A percentile compares a stretch with the other conserved stretches of the same genome.
Conservation (phyloP, 2,797 vertebrate species). For the Sebastes taczanowskii region DNA sequence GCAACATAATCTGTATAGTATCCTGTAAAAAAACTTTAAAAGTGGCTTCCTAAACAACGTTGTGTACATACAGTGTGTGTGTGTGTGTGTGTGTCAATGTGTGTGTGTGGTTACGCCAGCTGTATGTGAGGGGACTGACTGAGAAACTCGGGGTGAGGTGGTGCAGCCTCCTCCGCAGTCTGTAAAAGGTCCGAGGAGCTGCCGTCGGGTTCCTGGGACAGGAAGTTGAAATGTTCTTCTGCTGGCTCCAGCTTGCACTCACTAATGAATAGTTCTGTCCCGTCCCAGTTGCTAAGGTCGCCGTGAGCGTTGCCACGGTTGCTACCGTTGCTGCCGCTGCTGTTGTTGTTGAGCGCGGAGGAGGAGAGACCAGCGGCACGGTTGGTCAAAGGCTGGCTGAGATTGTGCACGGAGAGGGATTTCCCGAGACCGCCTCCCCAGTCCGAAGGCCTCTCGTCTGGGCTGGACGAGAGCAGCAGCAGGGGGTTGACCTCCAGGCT, state of each 20-base stretch:
- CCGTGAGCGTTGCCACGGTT: conserved; percentile 51
- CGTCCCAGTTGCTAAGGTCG: conserved; percentile 84
- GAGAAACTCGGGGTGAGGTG: conserved; percentile 84
- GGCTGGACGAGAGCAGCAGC: conserved; percentile 81
- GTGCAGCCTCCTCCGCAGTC: conserved; percentile 83
- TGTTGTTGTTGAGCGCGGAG: conserved; percentile 65
- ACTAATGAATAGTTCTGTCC: conserved; percentile 91
- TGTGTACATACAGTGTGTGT: conserved; percentile 29
- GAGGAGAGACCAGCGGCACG: conserved; percentile 65
- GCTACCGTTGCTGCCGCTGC: conserved; percentile 75
- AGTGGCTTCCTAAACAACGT: conserved; percentile 20
- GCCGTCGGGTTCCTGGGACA: conserved; percentile 79
- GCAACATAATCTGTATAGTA: conserved; percentile 23
- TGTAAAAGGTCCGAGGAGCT: conserved; percentile 87
- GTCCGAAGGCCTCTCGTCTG: conserved; percentile 70
- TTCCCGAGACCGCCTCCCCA: conserved; percentile 88
- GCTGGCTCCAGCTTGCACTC: conserved; percentile 87
- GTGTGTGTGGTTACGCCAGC: conserved; percentile 84
- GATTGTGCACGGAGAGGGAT: conserved; percentile 92
- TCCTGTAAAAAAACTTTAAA: conserved; percentile 52
- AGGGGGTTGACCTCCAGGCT: conserved; percentile 89
- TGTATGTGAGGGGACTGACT: conserved; percentile 89
- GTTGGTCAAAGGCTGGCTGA: conserved; percentile 85
- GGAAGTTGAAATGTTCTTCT: conserved; percentile 84
- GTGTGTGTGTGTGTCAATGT: conserved; percentile 15